Percentiles rank a stretch among this genome's conserved stretches.
Conservation (phyloP, 2,797 vertebrate genomes). For the Megalops cyprinoides region DNA sequence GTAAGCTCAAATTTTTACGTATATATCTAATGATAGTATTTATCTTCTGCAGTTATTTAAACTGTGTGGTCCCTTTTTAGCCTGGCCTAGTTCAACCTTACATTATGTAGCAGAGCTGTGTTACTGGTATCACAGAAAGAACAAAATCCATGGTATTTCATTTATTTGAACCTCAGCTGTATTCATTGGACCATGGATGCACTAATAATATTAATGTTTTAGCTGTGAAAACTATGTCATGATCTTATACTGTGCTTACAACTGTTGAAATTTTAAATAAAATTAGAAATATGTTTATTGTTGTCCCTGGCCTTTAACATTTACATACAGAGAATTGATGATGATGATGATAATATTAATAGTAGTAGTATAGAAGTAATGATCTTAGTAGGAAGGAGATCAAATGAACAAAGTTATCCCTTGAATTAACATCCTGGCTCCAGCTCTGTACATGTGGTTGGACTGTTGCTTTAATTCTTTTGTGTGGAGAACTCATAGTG, state of each 20-base stretch:
- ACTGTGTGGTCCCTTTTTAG: too few species aligned
- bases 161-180: neutral
- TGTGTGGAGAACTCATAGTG: too few species aligned
- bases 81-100: neutral
- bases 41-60: too few species aligned
- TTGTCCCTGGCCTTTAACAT: neutral
- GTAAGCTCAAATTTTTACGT: neutral
- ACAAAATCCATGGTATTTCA: neutral
- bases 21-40: neutral
- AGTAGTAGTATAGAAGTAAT: too few species aligned
- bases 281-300: neutral
- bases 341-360: too few species aligned
- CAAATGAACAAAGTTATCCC: too few species aligned
- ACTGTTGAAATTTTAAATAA: neutral
- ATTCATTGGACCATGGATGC: neutral
- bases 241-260: neutral
- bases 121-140: neutral
- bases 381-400: too few species aligned
- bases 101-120: neutral
- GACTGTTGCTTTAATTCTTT: too few species aligned
- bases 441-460: too few species aligned
- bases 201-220: neutral
- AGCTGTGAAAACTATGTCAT: neutral
- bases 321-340: too few species aligned
- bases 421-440: too few species aligned